Evolutionary conservation across 2,888 invertebrate species (phyloP), one percentile per base, ranked within the genome.

Genomic region (Timema podura): DNA sequence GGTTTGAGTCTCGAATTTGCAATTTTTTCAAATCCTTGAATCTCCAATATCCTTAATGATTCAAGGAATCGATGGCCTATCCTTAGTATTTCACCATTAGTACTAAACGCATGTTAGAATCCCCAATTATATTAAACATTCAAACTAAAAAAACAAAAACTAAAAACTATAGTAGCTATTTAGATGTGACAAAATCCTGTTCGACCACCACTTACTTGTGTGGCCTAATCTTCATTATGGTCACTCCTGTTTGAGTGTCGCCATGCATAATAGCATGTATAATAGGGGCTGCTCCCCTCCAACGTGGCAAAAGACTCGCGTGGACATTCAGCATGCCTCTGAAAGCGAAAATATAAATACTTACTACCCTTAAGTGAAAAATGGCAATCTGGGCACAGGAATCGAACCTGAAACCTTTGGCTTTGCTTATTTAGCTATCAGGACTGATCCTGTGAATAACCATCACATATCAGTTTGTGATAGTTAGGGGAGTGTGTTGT

Each of bases 291-390:
- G 97, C 95, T 7, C 98, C 98, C 75, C 97, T 85, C 95, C 95
- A 97, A 69, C 91, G 85, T 0, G 98, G 98, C 73, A 98, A 81
- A 66, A 97, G 80, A 81, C 96, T 96, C 0, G 92, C 95, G 81
- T 98, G 98, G 0, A 97, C 91, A 84, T 98, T 98, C 48, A 97
- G 83, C 85, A 97, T 94, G 46, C 96, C 96, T 77, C 92, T 93
- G 79, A 68, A 83, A 83, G 71, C 76, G 75, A 75, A 73, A 73
- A 67, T 30, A 65, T 72, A 64, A 61, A 65, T n/a, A 10, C n/a
- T 10, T 45, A 47, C 15, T 5, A 5, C 51, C 15, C 5, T 30
- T 30, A 30, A 30, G 30, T 30, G 30, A 30, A 30, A 30, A 30
- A 30, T 30, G 1, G 30, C 30, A 30, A 30, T 30, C 3, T 30